Percentiles rank a stretch among this genome's conserved stretches.
Conservation (phyloP, 1,140 invertebrate species). For the Protaetia brevitarsis region DNA sequence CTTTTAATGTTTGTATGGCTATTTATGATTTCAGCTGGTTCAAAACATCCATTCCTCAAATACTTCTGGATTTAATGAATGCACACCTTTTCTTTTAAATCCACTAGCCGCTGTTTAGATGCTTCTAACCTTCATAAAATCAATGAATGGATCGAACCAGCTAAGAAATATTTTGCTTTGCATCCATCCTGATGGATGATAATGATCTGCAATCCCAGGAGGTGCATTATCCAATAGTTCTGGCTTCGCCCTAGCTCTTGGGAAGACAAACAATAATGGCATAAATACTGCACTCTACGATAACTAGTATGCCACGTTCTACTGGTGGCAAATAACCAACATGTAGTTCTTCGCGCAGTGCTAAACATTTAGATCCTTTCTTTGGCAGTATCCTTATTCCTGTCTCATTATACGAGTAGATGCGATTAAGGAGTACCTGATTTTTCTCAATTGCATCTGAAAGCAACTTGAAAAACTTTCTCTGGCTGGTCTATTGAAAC, state of each 20-base stretch:
- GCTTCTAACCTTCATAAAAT: constrained; percentile 43
- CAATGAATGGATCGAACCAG: constrained; percentile 42
- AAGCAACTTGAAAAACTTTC: too few species aligned
- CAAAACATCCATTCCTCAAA: constrained; percentile 47
- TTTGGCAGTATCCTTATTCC: constrained; percentile 35
- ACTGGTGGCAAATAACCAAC: constrained; percentile 37
- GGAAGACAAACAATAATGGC: constrained; percentile 39
- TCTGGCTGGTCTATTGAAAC: constrained; percentile 41
- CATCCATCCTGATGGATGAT: constrained; percentile 38
- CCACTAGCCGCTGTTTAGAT: constrained; percentile 45
- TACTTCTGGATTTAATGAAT: constrained; percentile 44
- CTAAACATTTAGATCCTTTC: constrained; percentile 35
- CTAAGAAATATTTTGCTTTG: too few species aligned
- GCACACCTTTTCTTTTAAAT: constrained; percentile 46
- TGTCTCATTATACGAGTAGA: constrained; percentile 44
- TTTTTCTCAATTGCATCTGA: too few species aligned
- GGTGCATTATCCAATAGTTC: constrained; percentile 37
- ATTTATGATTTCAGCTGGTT: constrained; percentile 37
- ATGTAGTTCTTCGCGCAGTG: constrained; percentile 38
- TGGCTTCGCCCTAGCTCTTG: too few species aligned
- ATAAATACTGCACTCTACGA: constrained; percentile 41
- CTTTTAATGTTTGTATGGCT: constrained; percentile 2
- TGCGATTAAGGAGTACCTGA: constrained; percentile 25
- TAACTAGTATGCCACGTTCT: constrained; percentile 42
- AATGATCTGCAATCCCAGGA: constrained; percentile 32